Conservation (phyloP, 2,113 vertebrate species). For the Zeus faber region DNA sequence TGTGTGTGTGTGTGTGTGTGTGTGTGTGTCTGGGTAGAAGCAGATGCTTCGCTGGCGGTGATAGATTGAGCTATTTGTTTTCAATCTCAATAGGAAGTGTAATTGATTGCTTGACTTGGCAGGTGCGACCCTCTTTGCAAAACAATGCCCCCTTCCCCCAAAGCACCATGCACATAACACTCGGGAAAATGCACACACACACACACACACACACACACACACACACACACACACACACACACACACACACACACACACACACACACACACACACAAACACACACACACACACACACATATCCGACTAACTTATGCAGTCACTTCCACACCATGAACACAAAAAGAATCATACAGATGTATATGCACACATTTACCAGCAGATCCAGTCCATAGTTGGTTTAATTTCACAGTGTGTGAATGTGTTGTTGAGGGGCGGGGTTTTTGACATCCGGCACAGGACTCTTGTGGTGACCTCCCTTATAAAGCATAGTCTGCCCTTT, state of each 20-base stretch:
- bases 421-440: too few relatives aligned
- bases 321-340: not conserved
- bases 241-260: not conserved
- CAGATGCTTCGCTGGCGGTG: constrained; percentile 4
- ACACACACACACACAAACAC: not conserved
- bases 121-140: constrained; percentile 10
- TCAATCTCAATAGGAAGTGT: constrained; percentile 17
- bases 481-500: too few relatives aligned
- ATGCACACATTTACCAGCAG: too few relatives aligned
- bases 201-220: not conserved
- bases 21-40: not conserved
- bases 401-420: too few relatives aligned
- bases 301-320: not conserved
- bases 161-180: not conserved
- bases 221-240: not conserved
- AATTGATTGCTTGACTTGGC: constrained; percentile 23
- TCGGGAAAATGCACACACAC: not conserved
- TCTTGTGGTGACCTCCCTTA: too few relatives aligned
- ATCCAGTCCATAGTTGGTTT: too few relatives aligned
- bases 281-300: not conserved
- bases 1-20: constrained; percentile 1
- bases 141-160: constrained; percentile 1
- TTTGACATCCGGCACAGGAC: too few relatives aligned
- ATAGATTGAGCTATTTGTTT: constrained; percentile 30
- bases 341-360: not conserved